phyloP scores from a whole-genome alignment of 2,888 invertebrate genomes.

The Calameuta idolon region DNA sequence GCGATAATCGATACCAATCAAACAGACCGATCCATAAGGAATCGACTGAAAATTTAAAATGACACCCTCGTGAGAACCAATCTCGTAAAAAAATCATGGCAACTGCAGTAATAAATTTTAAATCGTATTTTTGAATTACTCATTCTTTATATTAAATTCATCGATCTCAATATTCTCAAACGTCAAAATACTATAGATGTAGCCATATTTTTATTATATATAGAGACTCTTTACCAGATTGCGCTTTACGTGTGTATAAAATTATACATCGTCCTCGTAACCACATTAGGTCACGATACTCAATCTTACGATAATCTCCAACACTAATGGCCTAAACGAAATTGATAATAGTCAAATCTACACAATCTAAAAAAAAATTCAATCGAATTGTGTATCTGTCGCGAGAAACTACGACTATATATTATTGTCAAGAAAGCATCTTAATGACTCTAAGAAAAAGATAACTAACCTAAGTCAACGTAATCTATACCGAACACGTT shows the following conservation, averaged over 20 bases:
- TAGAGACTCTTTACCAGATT: background rate
- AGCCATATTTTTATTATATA: background rate
- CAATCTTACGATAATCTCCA: too few species aligned
- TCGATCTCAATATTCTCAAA: background rate
- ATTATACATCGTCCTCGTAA: background rate
- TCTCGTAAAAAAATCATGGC: background rate
- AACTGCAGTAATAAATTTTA: background rate
- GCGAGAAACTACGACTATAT: too few species aligned
- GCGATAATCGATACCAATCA: background rate
- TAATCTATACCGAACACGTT: too few species aligned
- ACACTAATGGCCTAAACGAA: too few species aligned
- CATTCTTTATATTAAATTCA: background rate
- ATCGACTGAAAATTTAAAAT: background rate
- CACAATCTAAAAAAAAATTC: too few species aligned
- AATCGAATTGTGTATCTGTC: too few species aligned
- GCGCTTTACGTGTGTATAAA: too few species aligned
- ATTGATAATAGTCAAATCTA: too few species aligned
- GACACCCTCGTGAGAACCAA: background rate
- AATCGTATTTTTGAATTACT: background rate
- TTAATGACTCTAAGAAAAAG: too few species aligned
- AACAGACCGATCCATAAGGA: too few species aligned
- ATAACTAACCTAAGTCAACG: too few species aligned
- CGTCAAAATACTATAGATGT: background rate
- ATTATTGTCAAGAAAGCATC: too few species aligned
- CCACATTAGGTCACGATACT: background rate